phyloP scores from a whole-genome alignment of 2,888 invertebrate species.

The Hypomecis punctinalis region DNA sequence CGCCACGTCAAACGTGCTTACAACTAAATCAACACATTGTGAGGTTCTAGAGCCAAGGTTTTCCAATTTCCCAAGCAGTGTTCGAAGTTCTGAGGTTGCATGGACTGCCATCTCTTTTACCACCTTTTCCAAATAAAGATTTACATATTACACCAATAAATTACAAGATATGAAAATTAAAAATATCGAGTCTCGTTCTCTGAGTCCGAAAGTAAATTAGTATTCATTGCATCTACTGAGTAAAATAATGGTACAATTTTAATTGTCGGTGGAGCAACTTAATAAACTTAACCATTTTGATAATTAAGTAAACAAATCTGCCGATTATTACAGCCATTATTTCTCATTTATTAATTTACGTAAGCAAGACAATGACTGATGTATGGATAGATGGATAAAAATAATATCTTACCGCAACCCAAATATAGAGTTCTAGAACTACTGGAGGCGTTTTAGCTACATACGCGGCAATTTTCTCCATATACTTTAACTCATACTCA shows the following conservation, averaged over 20 bases:
- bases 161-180: no score
- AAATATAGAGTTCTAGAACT: slow-evolving; percentile 87
- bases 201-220: no score
- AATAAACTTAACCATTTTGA: no score
- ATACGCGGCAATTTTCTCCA: slow-evolving; percentile 86
- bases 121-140: slow-evolving; percentile 62
- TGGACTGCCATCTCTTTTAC: slow-evolving; percentile 88
- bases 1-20: slow-evolving; percentile 91
- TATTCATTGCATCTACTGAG: no score
- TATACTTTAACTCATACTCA: slow-evolving; percentile 86
- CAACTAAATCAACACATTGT: slow-evolving; percentile 89
- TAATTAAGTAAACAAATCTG: no score
- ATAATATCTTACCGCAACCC: slow-evolving; percentile 78
- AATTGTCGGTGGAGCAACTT: no score
- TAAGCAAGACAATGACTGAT: no score
- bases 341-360: no score
- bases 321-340: no score
- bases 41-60: slow-evolving; percentile 77
- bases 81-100: slow-evolving; percentile 86
- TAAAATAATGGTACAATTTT: no score
- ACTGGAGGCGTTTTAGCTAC: slow-evolving; percentile 81
- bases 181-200: no score
- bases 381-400: neutral
- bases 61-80: slow-evolving; percentile 76
- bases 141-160: neutral